Base-by-base conservation (phyloP, 2,797 vertebrate species). In the Centroberyx gerrardi region DNA sequence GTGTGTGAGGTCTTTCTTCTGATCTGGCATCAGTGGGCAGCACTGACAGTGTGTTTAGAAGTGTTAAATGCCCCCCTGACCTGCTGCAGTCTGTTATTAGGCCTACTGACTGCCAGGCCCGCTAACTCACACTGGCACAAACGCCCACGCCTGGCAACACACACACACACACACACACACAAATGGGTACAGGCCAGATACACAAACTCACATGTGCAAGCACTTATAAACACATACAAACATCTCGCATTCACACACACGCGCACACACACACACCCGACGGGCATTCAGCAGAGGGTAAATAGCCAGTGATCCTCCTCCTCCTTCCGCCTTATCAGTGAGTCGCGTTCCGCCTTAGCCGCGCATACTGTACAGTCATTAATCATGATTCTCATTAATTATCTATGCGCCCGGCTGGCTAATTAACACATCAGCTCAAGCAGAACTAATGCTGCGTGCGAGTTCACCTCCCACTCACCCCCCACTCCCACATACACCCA, bases 391-490 rank as follows among this genome's bases (percentile, higher is more conserved):
- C 93, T 93, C 92, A 92, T 94, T 93, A 92, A 95, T 94, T 94
- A 94, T 94, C 93, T 88, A 90, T 87, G 88, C 90, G 72, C 87
- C 87, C 83, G 86, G 91, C 90, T 91, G 85, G 85, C 90, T 95
- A 94, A 95, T 95, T 94, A 95, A 93, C 92, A 93, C 93, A 93
- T 95, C 93, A 94, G 90, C 90, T 94, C 88, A 90, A 88, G 93
- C 94, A 92, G 89, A 91, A 93, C 92, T 92, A 93, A 93, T 88
- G 81, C 89, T 72, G 86, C 87, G 82, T 87, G 87, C 92, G 91
- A 91, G 91, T 89, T 91, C 87, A 74, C 88, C 89, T 82, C 88
- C 85, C 86, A 86, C 88, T 84, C 87, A 73, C 84, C 71, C 83
- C 27, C 17, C 8, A 22, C 31, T 15, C 33, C 15, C 48, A 17